Base-by-base conservation (phyloP, 2,113 vertebrate genomes). In the Larimichthys polyactis region DNA sequence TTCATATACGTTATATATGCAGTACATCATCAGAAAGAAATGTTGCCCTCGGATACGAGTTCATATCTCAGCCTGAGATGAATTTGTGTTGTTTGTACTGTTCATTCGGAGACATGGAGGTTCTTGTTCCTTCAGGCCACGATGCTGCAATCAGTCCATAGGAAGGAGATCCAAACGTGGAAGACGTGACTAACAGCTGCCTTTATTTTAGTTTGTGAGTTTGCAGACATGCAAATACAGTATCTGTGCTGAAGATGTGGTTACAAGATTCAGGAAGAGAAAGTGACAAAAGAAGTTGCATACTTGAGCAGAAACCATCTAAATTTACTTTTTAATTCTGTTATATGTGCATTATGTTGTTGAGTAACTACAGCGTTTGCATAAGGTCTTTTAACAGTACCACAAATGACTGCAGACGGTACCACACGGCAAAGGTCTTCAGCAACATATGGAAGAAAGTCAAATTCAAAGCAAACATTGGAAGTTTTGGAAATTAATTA, bases 201-300 rank as follows among this genome's bases (percentile, higher is more conserved):
- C 1, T 52, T 52, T 36, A 36, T 36, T 36, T 36, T 32, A 32
- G 43, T 44, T 44, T 16, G 57, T 32, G 32, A 32, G 5, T 71
- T 22, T 27, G 36, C 11, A 43, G 60, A 63, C 4, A 63, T 44
- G 44, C 44, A 44, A 9, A 12, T 11, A 2, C 9, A 0, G 12
- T 12, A 3, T 15, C 55, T 15, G 40, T 60, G 19, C 43, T 66
- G 19, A 43, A 64, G 24, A 46, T 48, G 1, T 24, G 5, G 17
- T n/a, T 1, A 29, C 7, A 17, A 17, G 22, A 46, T 46, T 64
- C 10, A 72, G 78, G 78, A 80, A 80, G 27, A 36, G 58, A 71
- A 57, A 71, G 36, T 58, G 24, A 36, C 0, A 76, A 24, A 58
- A 44, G 44, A 44, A 44, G 44, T 44, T 12, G 3, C 44, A 44